phyloP scores from a whole-genome alignment of 2,113 vertebrate genomes.

The Rallus limicola region DNA sequence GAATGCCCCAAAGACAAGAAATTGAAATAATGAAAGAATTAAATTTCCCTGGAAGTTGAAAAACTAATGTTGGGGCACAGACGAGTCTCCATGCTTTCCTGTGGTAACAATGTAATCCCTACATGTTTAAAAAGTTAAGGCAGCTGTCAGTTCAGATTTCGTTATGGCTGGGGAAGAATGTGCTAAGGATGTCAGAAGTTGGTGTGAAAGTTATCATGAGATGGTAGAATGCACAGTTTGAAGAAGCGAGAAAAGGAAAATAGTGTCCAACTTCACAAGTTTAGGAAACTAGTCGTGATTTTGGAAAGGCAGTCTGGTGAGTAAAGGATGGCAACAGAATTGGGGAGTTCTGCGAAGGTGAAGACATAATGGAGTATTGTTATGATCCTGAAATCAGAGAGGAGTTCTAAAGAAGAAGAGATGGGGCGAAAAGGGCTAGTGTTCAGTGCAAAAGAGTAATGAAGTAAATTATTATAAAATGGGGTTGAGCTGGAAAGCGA shows the following conservation, averaged over 20 bases:
- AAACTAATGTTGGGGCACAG: background rate
- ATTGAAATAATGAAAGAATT: background rate
- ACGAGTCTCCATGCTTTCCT: background rate
- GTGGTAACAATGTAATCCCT: background rate
- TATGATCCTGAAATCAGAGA: background rate
- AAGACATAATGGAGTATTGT: background rate
- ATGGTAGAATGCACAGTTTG: background rate
- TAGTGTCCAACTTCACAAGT: background rate
- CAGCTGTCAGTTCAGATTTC: background rate
- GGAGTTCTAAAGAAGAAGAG: background rate
- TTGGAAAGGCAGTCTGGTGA: background rate
- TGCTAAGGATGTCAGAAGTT: background rate
- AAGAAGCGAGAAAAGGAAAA: background rate
- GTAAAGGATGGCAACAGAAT: background rate
- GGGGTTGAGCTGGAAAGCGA: background rate
- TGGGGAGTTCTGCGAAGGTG: background rate
- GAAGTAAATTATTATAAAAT: background rate
- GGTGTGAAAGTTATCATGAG: background rate
- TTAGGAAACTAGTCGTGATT: background rate
- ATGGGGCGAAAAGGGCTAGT: background rate
- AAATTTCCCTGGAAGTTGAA: background rate
- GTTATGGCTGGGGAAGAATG: background rate
- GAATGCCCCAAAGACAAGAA: background rate
- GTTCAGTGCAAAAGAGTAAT: background rate
- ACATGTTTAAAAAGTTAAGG: background rate